Conservation (phyloP, 1,140 invertebrate species). For the Euura saliciscinereae region DNA sequence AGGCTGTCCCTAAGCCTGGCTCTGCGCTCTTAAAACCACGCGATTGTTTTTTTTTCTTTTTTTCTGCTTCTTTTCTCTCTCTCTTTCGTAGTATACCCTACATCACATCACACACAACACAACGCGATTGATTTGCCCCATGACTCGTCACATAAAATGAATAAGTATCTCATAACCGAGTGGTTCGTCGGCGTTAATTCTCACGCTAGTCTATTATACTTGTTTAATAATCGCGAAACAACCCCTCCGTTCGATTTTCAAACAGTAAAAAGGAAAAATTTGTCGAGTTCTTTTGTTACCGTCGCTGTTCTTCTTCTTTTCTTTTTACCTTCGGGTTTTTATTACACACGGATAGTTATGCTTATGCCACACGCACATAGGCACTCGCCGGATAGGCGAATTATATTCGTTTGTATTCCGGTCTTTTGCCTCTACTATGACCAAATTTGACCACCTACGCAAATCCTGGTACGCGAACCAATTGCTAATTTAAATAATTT, state of each 20-base stretch:
- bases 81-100: no score
- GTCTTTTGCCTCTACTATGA: not conserved
- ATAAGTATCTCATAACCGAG: not conserved
- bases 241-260: not conserved
- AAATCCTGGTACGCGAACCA: not conserved
- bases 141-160: not conserved
- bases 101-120: not conserved
- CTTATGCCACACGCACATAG: not conserved
- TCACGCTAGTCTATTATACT: not conserved
- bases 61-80: no score
- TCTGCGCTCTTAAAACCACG: not conserved
- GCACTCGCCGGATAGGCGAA: not conserved
- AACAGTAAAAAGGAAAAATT: not conserved
- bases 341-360: not conserved
- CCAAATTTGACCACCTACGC: not conserved
- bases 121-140: not conserved
- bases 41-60: not conserved
- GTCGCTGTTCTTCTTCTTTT: not conserved
- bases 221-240: not conserved
- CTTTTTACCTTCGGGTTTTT: not conserved
- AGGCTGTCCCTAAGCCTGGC: not conserved
- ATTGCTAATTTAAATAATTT: conserved; percentile 8
- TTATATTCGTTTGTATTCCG: not conserved
- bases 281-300: not conserved
- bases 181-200: not conserved